Conservation (phyloP, 2,113 vertebrate genomes). For the Psittacara wagleri region DNA sequence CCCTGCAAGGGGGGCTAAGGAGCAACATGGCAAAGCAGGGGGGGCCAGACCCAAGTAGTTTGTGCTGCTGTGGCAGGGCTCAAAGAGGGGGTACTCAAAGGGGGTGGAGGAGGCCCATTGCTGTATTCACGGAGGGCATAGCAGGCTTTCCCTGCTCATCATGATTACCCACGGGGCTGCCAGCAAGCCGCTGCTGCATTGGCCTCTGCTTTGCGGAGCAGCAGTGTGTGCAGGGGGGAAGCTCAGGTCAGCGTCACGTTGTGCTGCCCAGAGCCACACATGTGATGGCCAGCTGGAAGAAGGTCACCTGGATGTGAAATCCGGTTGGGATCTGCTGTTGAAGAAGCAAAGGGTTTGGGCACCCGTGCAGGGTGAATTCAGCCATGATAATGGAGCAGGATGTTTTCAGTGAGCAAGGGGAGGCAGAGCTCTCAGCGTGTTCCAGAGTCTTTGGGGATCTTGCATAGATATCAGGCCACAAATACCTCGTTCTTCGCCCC, state of each 20-base stretch:
- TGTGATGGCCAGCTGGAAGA: not conserved
- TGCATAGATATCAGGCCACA: not conserved
- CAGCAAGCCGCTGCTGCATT: not conserved
- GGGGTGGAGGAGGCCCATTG: not conserved
- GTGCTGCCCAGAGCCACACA: not conserved
- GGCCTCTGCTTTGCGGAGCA: not conserved
- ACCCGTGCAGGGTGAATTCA: not conserved
- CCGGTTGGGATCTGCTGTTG: not conserved
- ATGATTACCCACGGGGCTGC: not conserved
- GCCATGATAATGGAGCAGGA: not conserved
- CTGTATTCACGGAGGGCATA: not conserved
- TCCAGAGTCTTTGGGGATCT: not conserved
- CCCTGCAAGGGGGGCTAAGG: not conserved
- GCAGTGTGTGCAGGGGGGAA: not conserved
- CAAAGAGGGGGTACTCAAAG: no score
- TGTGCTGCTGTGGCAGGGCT: not conserved
- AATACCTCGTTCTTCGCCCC: not conserved
- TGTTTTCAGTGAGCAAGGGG: rapidly evolving
- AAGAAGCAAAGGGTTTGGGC: not conserved
- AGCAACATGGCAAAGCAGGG: not conserved
- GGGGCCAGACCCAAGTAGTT: not conserved
- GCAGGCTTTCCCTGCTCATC: not conserved
- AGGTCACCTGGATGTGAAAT: not conserved
- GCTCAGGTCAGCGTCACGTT: not conserved
- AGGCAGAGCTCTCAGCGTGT: not conserved